Conservation (phyloP, 2,113 vertebrate species). For the Asarcornis scutulata region DNA sequence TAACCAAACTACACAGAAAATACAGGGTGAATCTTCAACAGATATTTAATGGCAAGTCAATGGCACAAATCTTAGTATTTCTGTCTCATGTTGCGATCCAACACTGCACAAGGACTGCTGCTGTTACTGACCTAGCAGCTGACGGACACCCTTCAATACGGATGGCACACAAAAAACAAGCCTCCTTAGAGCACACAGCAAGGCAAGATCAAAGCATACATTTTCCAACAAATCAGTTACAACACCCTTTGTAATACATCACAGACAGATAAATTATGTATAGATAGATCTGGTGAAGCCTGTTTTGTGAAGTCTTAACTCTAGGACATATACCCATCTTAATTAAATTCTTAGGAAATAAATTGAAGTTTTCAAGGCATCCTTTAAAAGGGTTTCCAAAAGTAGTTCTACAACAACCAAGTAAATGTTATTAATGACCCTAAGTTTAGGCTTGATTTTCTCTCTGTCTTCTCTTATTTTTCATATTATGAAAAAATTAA, state of each 20-base stretch:
- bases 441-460: neutral
- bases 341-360: neutral
- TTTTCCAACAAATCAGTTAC: neutral
- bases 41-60: neutral
- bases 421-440: neutral
- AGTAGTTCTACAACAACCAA: neutral
- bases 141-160: neutral
- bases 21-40: neutral
- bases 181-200: neutral
- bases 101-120: too few species aligned
- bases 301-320: neutral
- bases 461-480: neutral
- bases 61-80: neutral
- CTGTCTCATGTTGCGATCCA: too few species aligned
- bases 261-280: neutral
- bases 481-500: neutral
- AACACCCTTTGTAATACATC: neutral
- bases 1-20: neutral
- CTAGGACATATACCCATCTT: neutral
- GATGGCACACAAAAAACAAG: accelerated
- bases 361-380: neutral
- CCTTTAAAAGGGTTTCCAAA: neutral
- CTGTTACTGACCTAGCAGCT: neutral
- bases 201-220: neutral
- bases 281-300: neutral